Percentiles rank a stretch among this genome's conserved stretches.
These are phyloP conservation scores for Leptestheria dahalacensis DNA, from an alignment of 1,140 invertebrate species.

Conservation along the genomic window DNA sequence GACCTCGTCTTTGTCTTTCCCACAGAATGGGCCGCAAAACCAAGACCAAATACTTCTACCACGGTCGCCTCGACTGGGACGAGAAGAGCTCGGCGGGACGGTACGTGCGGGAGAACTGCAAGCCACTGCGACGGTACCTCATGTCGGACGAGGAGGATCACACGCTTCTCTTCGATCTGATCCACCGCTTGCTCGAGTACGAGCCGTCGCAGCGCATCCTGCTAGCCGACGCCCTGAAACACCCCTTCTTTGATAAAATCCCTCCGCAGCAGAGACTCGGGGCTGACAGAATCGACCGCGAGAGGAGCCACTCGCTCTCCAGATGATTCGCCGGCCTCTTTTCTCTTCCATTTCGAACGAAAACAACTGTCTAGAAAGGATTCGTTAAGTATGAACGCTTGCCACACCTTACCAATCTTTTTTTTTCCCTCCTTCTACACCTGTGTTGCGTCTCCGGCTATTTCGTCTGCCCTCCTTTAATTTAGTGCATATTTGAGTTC, in stretches of 20 bases:
- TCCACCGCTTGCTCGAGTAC: slow-evolving; percentile 91
- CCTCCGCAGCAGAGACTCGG: slow-evolving; percentile 54
- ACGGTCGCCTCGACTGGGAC: slow-evolving; percentile 87
- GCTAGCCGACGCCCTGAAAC: slow-evolving; percentile 70
- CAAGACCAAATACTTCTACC: slow-evolving; percentile 92
- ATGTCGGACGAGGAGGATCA: slow-evolving; percentile 77
- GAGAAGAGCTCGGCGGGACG: slow-evolving; percentile 85
- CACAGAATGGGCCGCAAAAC: slow-evolving; percentile 83
- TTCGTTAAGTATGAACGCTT: too few relatives aligned
- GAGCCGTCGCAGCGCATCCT: slow-evolving; percentile 80
- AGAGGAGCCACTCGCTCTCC: slow-evolving; percentile 43
- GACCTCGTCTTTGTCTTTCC: slow-evolving; percentile 19
- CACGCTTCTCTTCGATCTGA: slow-evolving; percentile 81
- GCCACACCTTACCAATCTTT: too few relatives aligned
- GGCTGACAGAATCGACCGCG: slow-evolving; percentile 32
- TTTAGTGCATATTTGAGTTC: too few relatives aligned
- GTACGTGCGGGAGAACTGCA: slow-evolving; percentile 96
- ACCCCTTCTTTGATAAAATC: slow-evolving; percentile 84
- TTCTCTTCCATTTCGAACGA: too few relatives aligned
- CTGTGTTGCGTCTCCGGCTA: too few relatives aligned
- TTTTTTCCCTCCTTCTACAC: too few relatives aligned
- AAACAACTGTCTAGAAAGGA: too few relatives aligned
- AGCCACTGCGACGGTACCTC: slow-evolving; percentile 81
- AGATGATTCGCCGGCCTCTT: slow-evolving; percentile 36
- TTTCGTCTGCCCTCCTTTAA: too few relatives aligned